phyloP scores from a whole-genome alignment of 2,113 vertebrate species.

The Urocynchramus pylzowi region DNA sequence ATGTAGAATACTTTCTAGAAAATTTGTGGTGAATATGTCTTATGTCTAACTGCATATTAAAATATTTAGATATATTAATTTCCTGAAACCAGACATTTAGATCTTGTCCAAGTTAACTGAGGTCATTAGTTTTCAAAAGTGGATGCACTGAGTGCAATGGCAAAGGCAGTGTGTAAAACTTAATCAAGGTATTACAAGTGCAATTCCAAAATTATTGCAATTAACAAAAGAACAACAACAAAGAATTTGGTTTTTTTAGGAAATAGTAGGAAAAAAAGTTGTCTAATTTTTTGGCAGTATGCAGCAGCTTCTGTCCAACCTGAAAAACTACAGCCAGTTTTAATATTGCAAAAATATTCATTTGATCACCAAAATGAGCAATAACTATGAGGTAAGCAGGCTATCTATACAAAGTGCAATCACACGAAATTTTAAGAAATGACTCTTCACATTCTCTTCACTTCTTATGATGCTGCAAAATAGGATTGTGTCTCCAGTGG shows the following conservation, averaged over 20 bases:
- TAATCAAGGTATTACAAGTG: not conserved
- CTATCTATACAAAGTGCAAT: not conserved
- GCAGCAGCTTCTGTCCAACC: not conserved
- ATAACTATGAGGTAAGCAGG: not conserved
- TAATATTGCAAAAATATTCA: not conserved
- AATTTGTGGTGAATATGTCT: not conserved
- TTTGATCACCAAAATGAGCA: not conserved
- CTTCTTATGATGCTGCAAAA: not conserved
- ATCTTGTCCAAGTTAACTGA: not conserved
- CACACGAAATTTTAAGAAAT: fast-evolving
- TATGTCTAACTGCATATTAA: not conserved
- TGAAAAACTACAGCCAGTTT: not conserved
- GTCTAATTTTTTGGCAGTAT: not conserved
- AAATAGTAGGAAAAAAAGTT: not conserved
- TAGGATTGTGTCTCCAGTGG: not conserved
- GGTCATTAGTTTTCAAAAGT: not conserved
- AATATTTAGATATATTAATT: not conserved
- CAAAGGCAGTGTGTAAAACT: not conserved
- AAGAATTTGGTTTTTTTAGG: not conserved
- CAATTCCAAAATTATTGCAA: not conserved
- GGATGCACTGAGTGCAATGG: not conserved
- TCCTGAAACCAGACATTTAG: not conserved
- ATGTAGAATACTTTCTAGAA: not conserved
- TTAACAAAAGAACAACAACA: not conserved
- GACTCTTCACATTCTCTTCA: not conserved